Base-by-base conservation (phyloP, 2,113 vertebrate genomes). In the Trochalopteron elliotii region DNA sequence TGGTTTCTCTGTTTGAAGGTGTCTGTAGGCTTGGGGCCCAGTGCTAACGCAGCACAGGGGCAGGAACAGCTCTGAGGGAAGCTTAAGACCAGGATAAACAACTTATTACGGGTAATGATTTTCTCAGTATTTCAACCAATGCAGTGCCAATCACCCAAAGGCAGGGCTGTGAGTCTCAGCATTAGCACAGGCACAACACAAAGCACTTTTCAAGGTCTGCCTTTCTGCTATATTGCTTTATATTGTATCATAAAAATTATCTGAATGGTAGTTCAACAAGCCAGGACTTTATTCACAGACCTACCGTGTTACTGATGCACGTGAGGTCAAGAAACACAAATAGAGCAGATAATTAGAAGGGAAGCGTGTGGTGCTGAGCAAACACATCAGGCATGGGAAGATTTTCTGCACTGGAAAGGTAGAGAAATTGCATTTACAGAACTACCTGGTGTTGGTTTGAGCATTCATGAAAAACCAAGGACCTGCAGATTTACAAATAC, bases 241-340 rank as follows among this genome's bases (percentile, higher is more conserved):
- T 49, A 74, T 24, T 35, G 33, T 33, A 27, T n/a, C 59, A 71
- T 79, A 70, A 89, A 91, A 93, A 59, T 18, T 65, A 63, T 55
- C 74, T 50, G 3, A 94, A 53, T n/a, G 80, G 52, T 39, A 63
- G 47, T 83, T 91, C 81, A 83, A 24, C 83, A 91, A 84, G 80
- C 55, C 79, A 74, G 56, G 67, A 35, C 37, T 81, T 86, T 80
- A 68, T 85, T 83, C 82, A 78, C 77, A 75, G 67, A 52, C 57
- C 76, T 72, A 42, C 81, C 7, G 1, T 12, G n/a, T 45, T 90
- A 70, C 72, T 71, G 85, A 89, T 83, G 74, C 80, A 89, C 40
- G 57, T 70, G 87, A 96, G 91, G 92, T 95, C 70, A 93, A 96
- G 85, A 74, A 89, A 80, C 89, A 85, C 57, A 97, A 97, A 89